Percentiles rank a stretch among this genome's conserved stretches.
These are phyloP conservation scores for Ctenomys sociabilis DNA, from an alignment of 2,113 vertebrate species.

Conservation along the genomic window DNA sequence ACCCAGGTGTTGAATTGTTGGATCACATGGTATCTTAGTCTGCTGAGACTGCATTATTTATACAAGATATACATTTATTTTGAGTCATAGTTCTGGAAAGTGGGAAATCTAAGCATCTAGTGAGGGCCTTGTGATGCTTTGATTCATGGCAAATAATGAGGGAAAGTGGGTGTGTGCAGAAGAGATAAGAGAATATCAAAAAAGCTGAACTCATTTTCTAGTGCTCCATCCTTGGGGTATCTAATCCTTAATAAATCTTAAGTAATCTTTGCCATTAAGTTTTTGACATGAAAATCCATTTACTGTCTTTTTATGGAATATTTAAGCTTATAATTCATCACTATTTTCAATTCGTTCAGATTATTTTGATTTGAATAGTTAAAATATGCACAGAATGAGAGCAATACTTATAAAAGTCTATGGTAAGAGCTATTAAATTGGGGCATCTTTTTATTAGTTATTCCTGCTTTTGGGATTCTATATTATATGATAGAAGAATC, in stretches of 20 bases:
- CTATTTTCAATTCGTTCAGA: conserved; percentile 25
- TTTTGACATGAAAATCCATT: not conserved
- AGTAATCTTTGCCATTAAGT: not conserved
- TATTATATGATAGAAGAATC: not conserved
- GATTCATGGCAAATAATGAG: not conserved
- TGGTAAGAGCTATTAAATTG: not conserved
- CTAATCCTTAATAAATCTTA: not conserved
- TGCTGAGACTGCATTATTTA: not conserved
- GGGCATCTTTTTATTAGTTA: not conserved
- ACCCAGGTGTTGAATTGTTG: not conserved
- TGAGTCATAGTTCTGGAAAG: not conserved
- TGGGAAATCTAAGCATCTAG: not conserved
- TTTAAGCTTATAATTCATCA: not conserved
- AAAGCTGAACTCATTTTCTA: not conserved
- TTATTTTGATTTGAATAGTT: conserved; percentile 31
- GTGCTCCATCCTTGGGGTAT: not conserved
- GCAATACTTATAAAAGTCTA: not conserved
- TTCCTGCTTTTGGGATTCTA: not conserved
- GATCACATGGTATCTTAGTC: not conserved
- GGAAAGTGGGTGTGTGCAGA: not conserved
- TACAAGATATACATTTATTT: not conserved
- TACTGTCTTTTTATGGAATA: not conserved
- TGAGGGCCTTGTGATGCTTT: not conserved
- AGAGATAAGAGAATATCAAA: not conserved
- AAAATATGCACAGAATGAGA: not conserved